Conservation (phyloP, 2,888 invertebrate species). For the Acrobasis consociella region DNA sequence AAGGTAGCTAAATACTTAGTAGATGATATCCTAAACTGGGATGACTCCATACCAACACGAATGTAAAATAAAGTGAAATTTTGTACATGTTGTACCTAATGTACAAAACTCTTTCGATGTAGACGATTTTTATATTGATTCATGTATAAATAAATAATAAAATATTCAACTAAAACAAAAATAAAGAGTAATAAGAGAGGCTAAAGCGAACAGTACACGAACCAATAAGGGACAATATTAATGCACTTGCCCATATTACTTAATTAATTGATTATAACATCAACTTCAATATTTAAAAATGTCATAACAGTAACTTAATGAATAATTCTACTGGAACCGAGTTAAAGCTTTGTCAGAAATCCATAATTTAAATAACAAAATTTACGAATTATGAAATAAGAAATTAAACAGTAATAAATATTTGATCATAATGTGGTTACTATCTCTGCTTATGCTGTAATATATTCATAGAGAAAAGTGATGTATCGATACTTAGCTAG, state of each 20-base stretch:
- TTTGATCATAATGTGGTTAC: constrained; percentile 77
- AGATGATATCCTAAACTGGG: constrained; percentile 68
- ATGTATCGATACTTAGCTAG: constrained; percentile 48
- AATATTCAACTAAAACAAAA: constrained; percentile 82
- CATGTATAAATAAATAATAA: constrained; percentile 81
- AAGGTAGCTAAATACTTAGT: constrained; percentile 70
- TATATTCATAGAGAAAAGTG: constrained; percentile 52
- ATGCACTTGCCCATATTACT: constrained; percentile 82
- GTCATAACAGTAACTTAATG: constrained; percentile 82
- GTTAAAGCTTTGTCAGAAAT: constrained; percentile 82
- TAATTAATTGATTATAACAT: constrained; percentile 81
- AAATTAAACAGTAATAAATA: constrained; percentile 81
- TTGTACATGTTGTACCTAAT: constrained; percentile 56
- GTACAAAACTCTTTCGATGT: constrained; percentile 62
- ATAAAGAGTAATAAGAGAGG: constrained; percentile 74
- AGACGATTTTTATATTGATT: constrained; percentile 47
- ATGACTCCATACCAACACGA: constrained; percentile 55
- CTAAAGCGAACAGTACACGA: constrained; percentile 78
- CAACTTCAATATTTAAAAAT: constrained; percentile 79
- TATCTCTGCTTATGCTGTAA: constrained; percentile 60
- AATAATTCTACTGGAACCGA: constrained; percentile 82
- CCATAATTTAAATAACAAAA: constrained; percentile 81
- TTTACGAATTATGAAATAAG: constrained; percentile 76
- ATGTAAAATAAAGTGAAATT: constrained; percentile 44
- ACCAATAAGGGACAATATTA: constrained; percentile 78